Evolutionary conservation across 2,888 invertebrate genomes (phyloP), one percentile per base, ranked within the genome.

Genomic region (Pilophorus perplexus): DNA sequence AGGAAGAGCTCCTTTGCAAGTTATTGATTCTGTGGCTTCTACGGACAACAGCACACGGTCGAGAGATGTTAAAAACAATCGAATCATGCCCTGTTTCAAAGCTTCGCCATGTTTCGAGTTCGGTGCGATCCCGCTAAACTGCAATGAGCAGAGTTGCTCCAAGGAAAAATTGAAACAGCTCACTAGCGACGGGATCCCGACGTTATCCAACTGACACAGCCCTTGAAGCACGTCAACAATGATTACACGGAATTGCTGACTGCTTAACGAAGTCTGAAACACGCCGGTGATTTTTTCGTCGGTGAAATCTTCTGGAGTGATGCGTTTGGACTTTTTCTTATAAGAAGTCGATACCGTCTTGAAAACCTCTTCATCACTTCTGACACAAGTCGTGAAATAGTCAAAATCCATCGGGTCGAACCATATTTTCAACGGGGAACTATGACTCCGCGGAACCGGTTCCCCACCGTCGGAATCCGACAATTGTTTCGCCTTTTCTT

Each of bases 361-460:
- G 5, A 68, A 68, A 16, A 70, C 60, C 66, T 80, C 80, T 68
- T 79, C 79, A 62, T 79, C 80, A 71, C 79, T 79, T 5, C 79
- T 71, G 0, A 80, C 76, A 1, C 78, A 78, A 0, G 81, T 80
- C 54, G 83, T 81, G 74, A 84, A 84, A 73, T 84, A 84, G 67
- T 83, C 82, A 73, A 85, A 84, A 73, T 84, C 83, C 76, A 84
- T 84, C 52, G 79, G 79, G 28, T 83, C 81, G n/a, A 82, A 72
- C 67, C 80, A 78, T 66, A 83, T 80, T 73, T 82, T 83, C 52
- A 84, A 75, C 4, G 81, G 78, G 64, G 82, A 77, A 0, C 83
- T 81, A 74, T 79, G 80, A 20, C 64, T 64, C 18, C 28, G 27
- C 1, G 28, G 28, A 1, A 57, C 14, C n/a, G 40, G 52, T 68